Conservation (phyloP, 2,888 invertebrate species). For the Neoascia interrupta region DNA sequence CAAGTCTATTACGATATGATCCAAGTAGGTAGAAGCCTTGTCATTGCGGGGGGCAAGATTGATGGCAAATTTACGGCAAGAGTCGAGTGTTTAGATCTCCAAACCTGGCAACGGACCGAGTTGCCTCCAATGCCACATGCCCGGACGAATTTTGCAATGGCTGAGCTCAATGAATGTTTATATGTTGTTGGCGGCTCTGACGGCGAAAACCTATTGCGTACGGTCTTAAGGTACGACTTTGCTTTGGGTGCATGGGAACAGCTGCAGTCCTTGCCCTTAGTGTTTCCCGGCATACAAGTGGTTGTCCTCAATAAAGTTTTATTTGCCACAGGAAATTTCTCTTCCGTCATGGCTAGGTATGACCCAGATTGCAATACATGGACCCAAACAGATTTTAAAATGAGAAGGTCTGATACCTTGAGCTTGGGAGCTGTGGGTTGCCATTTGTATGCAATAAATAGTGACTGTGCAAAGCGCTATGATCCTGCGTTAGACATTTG, state of each 20-base stretch:
- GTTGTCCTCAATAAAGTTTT: not conserved
- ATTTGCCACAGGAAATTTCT: constrained; percentile 1
- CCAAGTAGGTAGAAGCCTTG: not conserved
- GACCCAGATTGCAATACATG: not conserved
- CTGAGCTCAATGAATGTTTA: constrained; percentile 16
- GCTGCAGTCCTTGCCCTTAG: not conserved
- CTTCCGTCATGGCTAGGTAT: not conserved
- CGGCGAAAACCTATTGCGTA: not conserved
- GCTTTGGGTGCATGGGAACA: constrained; percentile 3
- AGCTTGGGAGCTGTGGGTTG: constrained; percentile 15
- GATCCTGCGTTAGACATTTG: constrained; percentile 16
- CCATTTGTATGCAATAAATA: not conserved
- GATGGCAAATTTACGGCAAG: not conserved
- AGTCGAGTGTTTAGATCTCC: constrained; percentile 29
- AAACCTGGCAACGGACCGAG: constrained; percentile 27
- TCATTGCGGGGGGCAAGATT: constrained; percentile 24
- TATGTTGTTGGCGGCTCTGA: constrained; percentile 23
- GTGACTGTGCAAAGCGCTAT: constrained; percentile 17
- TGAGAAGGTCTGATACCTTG: constrained; percentile 4
- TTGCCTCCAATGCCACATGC: constrained; percentile 30
- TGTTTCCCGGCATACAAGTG: not conserved
- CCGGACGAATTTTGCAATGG: constrained; percentile 3
- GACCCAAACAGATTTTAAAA: not conserved
- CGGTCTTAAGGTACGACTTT: constrained; percentile 27
- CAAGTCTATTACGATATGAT: not conserved